Base-by-base conservation (phyloP, 2,797 vertebrate genomes). In the Epinephelus coioides region DNA sequence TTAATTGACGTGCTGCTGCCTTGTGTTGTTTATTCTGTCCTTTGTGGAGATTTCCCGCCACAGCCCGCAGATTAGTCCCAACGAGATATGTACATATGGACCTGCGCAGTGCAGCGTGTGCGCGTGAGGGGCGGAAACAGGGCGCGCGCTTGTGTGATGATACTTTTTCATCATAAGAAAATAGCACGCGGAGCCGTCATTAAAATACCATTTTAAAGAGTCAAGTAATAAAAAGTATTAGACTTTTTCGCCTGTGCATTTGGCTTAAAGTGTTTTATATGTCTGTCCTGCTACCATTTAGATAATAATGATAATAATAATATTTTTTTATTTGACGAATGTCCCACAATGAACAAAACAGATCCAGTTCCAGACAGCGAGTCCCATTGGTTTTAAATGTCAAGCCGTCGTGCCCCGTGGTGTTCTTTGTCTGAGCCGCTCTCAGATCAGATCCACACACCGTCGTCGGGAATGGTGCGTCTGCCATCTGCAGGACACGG, bases 401-500 rank as follows among this genome's bases (percentile, higher is more conserved):
- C 81, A 89, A 60, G 82, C 62, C 70, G 68, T 78, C 65, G 73
- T 78, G 85, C 79, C 83, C 84, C 46, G 60, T 69, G 87, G 75
- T 78, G 86, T 91, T 94, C 94, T 95, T 95, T 95, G 94, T 96
- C 91, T 94, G 79, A 84, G 84, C 85, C 23, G 83, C 84, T 89
- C 87, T 85, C 66, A 68, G 67, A 73, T 71, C 76, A 69, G 69
- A 65, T 54, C 74, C 9, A 75, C 82, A 74, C 56, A 90, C 46
- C 89, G 89, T 89, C 86, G 30, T 89, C 59, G 30, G 62, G 91
- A 94, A 95, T 95, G 95, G 86, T 55, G 91, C 73, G 94, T 90
- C 81, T 95, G 95, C 95, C 95, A 95, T 95, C 95, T 96, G 92
- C 92, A 89, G 95, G 91, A 55, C 72, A 34, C 30, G 1, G 15